Evolutionary conservation across 2,797 vertebrate species (phyloP).

Genomic region (Pterois miles): DNA sequence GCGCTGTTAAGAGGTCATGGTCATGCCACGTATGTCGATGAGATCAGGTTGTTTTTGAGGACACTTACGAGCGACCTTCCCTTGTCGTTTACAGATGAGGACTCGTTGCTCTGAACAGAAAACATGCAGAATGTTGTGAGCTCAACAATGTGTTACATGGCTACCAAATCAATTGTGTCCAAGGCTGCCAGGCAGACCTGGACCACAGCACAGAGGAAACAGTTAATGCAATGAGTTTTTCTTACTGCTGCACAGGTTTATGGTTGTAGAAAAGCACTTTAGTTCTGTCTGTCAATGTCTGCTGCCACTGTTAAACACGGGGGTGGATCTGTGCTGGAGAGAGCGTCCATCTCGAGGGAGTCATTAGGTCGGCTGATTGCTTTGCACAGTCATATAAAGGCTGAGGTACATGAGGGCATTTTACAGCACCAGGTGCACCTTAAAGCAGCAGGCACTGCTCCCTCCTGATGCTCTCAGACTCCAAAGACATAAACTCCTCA

Average conservation of each 20-base stretch:
- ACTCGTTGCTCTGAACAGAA: background rate
- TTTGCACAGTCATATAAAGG: slow-evolving; percentile 37
- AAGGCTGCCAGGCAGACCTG: background rate
- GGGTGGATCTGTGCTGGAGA: slow-evolving; percentile 17
- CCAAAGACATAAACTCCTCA: slow-evolving; percentile 28
- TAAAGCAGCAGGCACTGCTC: slow-evolving; percentile 18
- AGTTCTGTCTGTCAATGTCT: background rate
- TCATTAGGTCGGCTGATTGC: slow-evolving; percentile 50
- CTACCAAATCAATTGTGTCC: background rate
- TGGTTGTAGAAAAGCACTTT: slow-evolving; percentile 8
- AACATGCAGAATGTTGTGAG: background rate
- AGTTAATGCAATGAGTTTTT: background rate
- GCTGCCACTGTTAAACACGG: slow-evolving; percentile 20
- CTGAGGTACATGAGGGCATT: slow-evolving; percentile 22
- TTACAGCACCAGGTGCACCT: slow-evolving; percentile 44
- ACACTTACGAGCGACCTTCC: background rate
- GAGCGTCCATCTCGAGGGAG: slow-evolving; percentile 30
- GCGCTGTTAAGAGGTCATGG: background rate
- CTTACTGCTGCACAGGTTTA: slow-evolving; percentile 1
- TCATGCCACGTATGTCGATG: background rate
- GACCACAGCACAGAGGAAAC: background rate
- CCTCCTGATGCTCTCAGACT: slow-evolving; percentile 5
- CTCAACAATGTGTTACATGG: background rate
- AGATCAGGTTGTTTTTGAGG: background rate
- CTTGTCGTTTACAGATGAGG: background rate